These are phyloP conservation scores for Nasonia longicornis DNA, from an alignment of 1,140 invertebrate species.

Conservation along the genomic window DNA sequence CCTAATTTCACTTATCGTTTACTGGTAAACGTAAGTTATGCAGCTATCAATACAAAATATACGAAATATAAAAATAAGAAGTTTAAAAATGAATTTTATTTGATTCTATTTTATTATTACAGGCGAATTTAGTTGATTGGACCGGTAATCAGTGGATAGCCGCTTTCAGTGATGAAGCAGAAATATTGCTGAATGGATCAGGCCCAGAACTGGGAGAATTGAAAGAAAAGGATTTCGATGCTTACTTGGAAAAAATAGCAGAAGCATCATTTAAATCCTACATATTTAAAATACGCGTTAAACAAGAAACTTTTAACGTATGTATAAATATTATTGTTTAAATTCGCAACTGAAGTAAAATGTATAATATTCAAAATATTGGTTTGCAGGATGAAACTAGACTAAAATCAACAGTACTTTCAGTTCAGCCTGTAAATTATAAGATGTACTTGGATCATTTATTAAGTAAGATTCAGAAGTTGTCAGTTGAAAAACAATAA, in stretches of 20 bases:
- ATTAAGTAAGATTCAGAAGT: constrained; percentile 74
- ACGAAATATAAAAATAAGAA: background rate
- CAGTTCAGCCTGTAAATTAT: constrained; percentile 79
- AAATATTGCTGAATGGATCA: constrained; percentile 80
- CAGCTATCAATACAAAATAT: background rate
- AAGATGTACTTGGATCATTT: constrained; percentile 81
- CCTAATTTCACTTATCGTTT: constrained; percentile 89
- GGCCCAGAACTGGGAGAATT: constrained; percentile 83
- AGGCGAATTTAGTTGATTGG: constrained; percentile 85
- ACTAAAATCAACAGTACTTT: constrained; percentile 80
- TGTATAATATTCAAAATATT: constrained; percentile 31
- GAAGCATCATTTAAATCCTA: constrained; percentile 83
- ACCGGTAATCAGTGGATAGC: constrained; percentile 88
- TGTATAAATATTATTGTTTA: constrained; percentile 57
- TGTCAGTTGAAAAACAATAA: constrained; percentile 55
- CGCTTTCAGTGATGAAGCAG: constrained; percentile 89
- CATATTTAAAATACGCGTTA: constrained; percentile 85
- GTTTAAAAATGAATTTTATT: background rate
- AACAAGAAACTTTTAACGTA: constrained; percentile 92
- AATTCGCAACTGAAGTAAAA: background rate
- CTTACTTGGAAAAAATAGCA: constrained; percentile 75
- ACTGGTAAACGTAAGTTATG: constrained; percentile 79
- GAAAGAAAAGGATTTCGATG: constrained; percentile 74
- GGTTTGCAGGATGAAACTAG: constrained; percentile 83
- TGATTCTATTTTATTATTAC: constrained; percentile 45